Evolutionary conservation across 2,113 vertebrate genomes (phyloP).

Genomic region (Rutilus rutilus): DNA sequence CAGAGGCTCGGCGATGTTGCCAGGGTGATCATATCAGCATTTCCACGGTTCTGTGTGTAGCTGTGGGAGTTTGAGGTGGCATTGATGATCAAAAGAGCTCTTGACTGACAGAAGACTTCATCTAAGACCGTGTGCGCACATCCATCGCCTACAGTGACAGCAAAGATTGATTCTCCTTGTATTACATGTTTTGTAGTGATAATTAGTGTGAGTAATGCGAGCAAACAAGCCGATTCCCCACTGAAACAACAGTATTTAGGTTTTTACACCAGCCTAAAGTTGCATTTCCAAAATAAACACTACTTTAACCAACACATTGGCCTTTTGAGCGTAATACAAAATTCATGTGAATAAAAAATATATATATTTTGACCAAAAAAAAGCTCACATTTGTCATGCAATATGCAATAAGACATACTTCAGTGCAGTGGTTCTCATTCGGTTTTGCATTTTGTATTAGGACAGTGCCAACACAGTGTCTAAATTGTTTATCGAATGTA

Average conservation of each 20-base stretch:
- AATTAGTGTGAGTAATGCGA: not conserved
- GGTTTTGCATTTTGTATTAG: not conserved
- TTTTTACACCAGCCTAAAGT: not conserved
- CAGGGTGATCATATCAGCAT: not conserved
- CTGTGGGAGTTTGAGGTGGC: conserved; percentile 26
- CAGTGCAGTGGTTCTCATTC: not conserved
- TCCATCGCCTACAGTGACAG: conserved; percentile 26
- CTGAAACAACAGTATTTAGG: not conserved
- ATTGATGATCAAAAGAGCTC: conserved; percentile 32
- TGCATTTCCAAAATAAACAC: conserved; percentile 3
- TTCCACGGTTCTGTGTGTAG: not conserved
- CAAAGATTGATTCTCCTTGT: not conserved
- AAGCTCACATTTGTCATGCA: not conserved
- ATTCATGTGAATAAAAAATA: not conserved
- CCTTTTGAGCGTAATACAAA: not conserved
- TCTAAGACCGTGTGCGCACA: not conserved
- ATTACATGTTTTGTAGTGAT: conserved; percentile 31
- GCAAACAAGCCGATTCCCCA: not conserved
- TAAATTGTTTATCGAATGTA: not conserved
- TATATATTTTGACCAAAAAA: not conserved
- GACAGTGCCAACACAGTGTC: not conserved
- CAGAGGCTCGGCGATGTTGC: not conserved
- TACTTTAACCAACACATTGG: not conserved
- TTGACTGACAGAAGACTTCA: conserved; percentile 23
- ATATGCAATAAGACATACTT: not conserved